These are phyloP conservation scores for Acanthiza pusilla DNA, from an alignment of 2,797 vertebrate species.

Conservation along the genomic window DNA sequence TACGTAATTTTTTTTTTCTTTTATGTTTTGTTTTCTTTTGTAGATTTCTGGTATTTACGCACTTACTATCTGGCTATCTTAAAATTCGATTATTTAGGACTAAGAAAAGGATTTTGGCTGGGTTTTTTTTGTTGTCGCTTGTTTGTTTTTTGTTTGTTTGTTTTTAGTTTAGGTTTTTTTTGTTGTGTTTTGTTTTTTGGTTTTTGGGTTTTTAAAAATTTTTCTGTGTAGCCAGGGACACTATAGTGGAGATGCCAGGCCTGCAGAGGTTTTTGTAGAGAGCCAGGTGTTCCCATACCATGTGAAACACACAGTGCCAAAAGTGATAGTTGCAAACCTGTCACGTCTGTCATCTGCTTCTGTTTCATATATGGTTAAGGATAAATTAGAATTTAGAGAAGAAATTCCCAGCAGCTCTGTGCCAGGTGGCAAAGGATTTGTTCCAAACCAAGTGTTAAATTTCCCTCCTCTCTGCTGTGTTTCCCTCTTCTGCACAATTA, in stretches of 20 bases:
- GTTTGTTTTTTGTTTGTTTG: neutral
- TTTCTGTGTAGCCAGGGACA: fast-evolving
- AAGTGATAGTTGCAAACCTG: neutral
- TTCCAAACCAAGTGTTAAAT: neutral
- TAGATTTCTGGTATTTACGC: neutral
- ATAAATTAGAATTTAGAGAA: neutral
- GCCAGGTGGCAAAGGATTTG: neutral
- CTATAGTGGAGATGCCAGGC: neutral
- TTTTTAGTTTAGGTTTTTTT: no score
- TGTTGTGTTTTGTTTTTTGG: no score
- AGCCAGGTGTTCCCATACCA: fast-evolving
- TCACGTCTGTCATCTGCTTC: neutral
- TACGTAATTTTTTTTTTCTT: neutral
- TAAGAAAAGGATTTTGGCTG: neutral
- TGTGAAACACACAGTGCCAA: neutral
- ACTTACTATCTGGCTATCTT: neutral
- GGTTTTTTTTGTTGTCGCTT: no score
- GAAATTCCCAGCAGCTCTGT: neutral
- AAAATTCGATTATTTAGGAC: neutral
- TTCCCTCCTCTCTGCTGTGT: fast-evolving
- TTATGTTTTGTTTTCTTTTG: neutral
- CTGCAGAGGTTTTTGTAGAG: neutral
- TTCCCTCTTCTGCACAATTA: neutral
- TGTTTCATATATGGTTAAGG: fast-evolving
- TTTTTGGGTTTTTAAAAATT: no score